A percentile compares a stretch with the other conserved stretches of the same genome.
Conservation (phyloP, 92 coral and sea anemone genomes). For the Diadumene lineata region DNA sequence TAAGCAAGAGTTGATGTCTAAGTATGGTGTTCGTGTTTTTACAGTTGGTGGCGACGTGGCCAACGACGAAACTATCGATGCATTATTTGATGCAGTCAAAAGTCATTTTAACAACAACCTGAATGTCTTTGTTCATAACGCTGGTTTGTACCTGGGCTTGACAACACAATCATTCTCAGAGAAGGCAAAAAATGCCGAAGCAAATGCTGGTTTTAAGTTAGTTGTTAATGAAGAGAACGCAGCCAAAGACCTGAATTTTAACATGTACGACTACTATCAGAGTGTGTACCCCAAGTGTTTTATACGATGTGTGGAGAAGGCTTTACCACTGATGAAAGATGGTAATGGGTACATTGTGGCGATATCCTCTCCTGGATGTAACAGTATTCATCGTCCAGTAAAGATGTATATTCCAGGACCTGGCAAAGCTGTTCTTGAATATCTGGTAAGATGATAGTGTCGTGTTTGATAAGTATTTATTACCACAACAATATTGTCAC, state of each 20-base stretch:
- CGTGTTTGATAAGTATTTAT: not conserved
- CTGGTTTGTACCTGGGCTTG: not conserved
- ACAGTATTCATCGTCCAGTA: not conserved
- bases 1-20: not conserved
- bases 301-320: not conserved
- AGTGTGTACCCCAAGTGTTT: conserved; percentile 13
- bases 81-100: conserved; percentile 6
- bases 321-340: conserved; percentile 3
- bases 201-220: not conserved
- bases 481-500: no score
- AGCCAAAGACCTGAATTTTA: not conserved
- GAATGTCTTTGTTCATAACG: conserved; percentile 1
- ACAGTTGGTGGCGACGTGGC: conserved; percentile 9
- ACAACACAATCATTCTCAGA: not conserved
- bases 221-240: not conserved
- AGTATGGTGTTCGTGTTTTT: not conserved
- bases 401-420: not conserved
- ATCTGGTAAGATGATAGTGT: not conserved
- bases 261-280: conserved; percentile 2
- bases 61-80: not conserved
- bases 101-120: not conserved
- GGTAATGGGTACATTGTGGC: conserved; percentile 13
- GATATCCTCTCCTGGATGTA: conserved; percentile 11
- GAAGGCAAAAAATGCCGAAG: not conserved
- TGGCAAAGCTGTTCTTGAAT: conserved; percentile 6